A percentile compares a stretch with the other conserved stretches of the same genome.
Evolutionary conservation across 2,113 vertebrate species (phyloP).

Genomic region (Equus quagga): DNA sequence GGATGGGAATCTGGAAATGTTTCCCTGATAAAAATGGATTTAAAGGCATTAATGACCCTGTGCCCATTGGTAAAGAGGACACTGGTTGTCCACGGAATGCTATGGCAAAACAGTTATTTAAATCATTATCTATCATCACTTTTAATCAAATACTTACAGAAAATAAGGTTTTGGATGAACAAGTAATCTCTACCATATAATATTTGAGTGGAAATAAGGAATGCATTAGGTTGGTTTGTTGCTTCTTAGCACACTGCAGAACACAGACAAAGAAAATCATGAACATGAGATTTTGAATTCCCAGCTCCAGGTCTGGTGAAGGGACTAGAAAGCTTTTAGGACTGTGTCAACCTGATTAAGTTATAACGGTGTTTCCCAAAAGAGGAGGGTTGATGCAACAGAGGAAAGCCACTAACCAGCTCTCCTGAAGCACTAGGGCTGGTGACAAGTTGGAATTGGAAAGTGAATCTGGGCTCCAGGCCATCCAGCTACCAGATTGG

Average conservation of each 20-base stretch:
- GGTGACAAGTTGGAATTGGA: not conserved
- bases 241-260: not conserved
- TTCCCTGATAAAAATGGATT: not conserved
- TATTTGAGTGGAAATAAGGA: not conserved
- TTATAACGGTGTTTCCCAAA: not conserved
- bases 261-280: not conserved
- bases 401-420: not conserved
- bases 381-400: not conserved
- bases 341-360: not conserved
- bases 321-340: not conserved
- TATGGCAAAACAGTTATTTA: not conserved
- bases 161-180: not conserved
- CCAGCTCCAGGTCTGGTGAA: not conserved
- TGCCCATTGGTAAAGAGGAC: not conserved
- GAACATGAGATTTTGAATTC: not conserved
- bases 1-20: not conserved
- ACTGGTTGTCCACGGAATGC: not conserved
- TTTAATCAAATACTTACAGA: not conserved
- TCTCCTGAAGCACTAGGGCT: not conserved
- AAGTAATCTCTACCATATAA: not conserved
- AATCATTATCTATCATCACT: not conserved
- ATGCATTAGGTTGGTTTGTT: not conserved
- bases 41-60: not conserved
- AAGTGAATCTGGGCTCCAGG: no score
- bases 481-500: not conserved